Base-by-base conservation (phyloP, 2,888 invertebrate species). In the Aphelenchoides bicaudatus region DNA sequence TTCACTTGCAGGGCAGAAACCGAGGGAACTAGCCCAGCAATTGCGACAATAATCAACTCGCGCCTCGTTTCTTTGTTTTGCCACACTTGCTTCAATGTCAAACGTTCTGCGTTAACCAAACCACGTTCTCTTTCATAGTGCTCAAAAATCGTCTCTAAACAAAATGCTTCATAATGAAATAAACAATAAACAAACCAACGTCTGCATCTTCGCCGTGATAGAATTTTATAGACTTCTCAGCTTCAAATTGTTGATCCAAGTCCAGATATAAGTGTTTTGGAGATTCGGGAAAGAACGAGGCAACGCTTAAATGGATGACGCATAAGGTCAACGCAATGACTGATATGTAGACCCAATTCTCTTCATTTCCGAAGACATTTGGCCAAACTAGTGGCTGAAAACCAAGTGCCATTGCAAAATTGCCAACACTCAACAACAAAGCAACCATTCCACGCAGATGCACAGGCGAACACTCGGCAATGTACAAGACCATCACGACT, bases 251-350 rank as follows among this genome's bases (percentile, higher is more conserved):
- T 31, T 68, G 47, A 16, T 56, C 46, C n/a, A 56, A 49, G 13
- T 66, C 69, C n/a, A 75, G 71, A 57, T 68, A 75, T 19, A 75
- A 55, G 21, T 75, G 74, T 62, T 75, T 75, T 1, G 75, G 75
- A 23, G 68, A 68, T 50, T 74, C 68, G 3, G 73, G 75, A 30
- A 74, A 70, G 52, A 63, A 58, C 1, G 61, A 27, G 3, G 66
- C 66, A 1, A 70, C 38, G 13, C 62, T 34, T 19, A 75, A 57
- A 31, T 75, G 72, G 10, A 68, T 34, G n/a, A 66, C 58, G 3
- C 72, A 66, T 19, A 74, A 50, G 1, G 64, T 31, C 10, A 64
- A 60, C 23, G 63, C 68, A 38, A 65, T 43, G 3, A 62, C 66
- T 1, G 70, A 62, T 10, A 70, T 59, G 21, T 60, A 58, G 51